phyloP scores from a whole-genome alignment of 2,888 invertebrate species.

The Ectemnius lituratus region DNA sequence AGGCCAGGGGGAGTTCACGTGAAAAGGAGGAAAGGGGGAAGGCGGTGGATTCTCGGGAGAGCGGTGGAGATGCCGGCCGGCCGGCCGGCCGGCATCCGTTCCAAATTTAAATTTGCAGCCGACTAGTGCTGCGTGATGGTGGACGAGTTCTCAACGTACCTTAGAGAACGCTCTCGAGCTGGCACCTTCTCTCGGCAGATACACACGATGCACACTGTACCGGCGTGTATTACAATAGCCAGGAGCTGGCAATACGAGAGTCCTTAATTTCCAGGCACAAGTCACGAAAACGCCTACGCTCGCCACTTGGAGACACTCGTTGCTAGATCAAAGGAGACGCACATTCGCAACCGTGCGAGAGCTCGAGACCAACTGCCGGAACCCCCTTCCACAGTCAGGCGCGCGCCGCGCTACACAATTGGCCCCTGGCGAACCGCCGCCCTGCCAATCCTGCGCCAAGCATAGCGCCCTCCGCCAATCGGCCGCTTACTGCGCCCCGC shows the following conservation, averaged over 20 bases:
- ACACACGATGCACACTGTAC: too few species aligned
- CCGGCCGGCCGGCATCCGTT: conserved; percentile 46
- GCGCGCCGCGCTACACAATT: conserved; percentile 56
- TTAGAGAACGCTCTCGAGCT: conserved; percentile 42
- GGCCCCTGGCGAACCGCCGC: conserved; percentile 41
- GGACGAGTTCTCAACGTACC: conserved; percentile 59
- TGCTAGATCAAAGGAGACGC: conserved; percentile 40
- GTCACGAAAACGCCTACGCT: conserved; percentile 24
- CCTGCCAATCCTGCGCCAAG: conserved; percentile 42
- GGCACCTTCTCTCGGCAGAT: conserved; percentile 15
- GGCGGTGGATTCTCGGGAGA: too few species aligned
- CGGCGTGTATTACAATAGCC: too few species aligned
- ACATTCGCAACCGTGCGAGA: conserved; percentile 42
- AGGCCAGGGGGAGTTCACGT: too few species aligned
- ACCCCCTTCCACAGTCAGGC: conserved; percentile 54
- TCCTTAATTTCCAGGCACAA: conserved; percentile 16
- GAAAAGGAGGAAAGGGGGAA: too few species aligned
- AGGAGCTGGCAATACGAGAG: neutral
- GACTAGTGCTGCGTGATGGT: conserved; percentile 44
- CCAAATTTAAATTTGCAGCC: conserved; percentile 62
- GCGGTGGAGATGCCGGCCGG: too few species aligned
- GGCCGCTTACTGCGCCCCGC: conserved; percentile 22
- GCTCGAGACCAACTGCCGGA: conserved; percentile 67
- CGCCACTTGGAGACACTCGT: conserved; percentile 34
- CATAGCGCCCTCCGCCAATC: conserved; percentile 41